phyloP scores from a whole-genome alignment of 1,140 invertebrate species.

The Monomorium pharaonis region DNA sequence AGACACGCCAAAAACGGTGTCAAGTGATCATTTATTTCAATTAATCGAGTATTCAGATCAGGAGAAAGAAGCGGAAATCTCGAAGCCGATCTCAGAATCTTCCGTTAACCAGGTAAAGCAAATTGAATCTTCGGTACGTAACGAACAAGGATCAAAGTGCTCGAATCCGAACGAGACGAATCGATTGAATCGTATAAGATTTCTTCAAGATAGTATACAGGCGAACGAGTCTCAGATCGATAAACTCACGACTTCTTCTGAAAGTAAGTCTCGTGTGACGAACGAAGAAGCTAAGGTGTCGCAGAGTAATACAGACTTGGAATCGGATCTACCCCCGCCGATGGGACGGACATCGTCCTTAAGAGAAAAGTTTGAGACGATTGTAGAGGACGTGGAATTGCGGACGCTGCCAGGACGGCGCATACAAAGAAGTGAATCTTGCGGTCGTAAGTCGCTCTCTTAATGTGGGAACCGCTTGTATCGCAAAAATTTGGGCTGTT shows the following conservation, averaged over 20 bases:
- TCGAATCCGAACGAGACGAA: conserved; percentile 46
- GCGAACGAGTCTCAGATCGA: neutral
- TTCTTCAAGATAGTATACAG: conserved; percentile 26
- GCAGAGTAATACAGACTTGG: neutral
- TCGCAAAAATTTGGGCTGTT: conserved; percentile 53
- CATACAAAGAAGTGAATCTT: conserved; percentile 53
- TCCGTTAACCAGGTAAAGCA: neutral
- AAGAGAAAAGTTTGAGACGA: conserved; percentile 77
- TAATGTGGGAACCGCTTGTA: conserved; percentile 69
- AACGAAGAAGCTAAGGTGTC: neutral
- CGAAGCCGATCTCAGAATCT: neutral
- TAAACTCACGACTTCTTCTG: neutral
- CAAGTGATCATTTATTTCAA: neutral
- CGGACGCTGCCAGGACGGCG: conserved; percentile 49
- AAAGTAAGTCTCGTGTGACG: neutral
- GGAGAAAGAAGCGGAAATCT: neutral
- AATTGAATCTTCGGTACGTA: neutral
- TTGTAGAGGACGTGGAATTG: conserved; percentile 74
- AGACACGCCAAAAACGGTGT: neutral
- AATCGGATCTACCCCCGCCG: neutral
- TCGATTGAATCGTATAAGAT: conserved; percentile 60
- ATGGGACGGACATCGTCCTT: conserved; percentile 74
- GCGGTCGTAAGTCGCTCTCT: conserved; percentile 75
- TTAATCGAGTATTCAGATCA: too few species aligned
- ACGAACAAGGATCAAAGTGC: neutral